Evolutionary conservation across 2,888 invertebrate species (phyloP), one percentile per base, ranked within the genome.

Genomic region (Pemphredon lugubris): DNA sequence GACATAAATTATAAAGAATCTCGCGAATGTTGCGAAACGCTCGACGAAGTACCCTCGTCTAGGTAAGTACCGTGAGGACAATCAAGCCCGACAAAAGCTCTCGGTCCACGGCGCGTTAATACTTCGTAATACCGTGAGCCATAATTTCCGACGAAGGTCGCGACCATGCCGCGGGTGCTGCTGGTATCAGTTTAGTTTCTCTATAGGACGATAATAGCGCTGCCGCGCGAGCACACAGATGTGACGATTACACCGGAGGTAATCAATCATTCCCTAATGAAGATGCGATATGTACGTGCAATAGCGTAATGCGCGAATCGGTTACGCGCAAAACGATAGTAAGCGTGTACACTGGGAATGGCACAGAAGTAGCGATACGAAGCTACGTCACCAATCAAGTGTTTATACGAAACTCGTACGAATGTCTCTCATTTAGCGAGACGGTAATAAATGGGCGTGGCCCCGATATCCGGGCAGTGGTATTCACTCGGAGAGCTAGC

Each of bases 21-120:
- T n/a, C 26, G 70, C 58, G 9, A 64, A 50, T 59, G 48, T 59
- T 14, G 64, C 64, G 16, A 51, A 60, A 55, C 11, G 42, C 5
- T 14, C 20, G 9, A 21, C 16, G n/a, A 44, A 26, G 26, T 26
- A 3, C 26, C 72, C 42, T 55, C 48, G 45, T 39, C 14, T 13
- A 1, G 11, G 7, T 50, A 34, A 51, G 26, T 18, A 7, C 16
- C 26, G 16, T 14, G 30, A 34, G 47, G 59, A 47, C 58, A 51
- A 61, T 58, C 65, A 73, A 73, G 66, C 66, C 71, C 14, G 61
- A 71, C 66, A 73, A 73, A 54, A 71, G 61, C 63, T 11, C 39
- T 18, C 39, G 5, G 4, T n/a, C 14, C 14, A 16, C 5, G 18
- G 16, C 4, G 4, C 14, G 42, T 32, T 70, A 60, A 68, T 60